Base-by-base conservation (phyloP, 37 sponge, comb jelly and placozoan species). In the Halichondria panicea region DNA sequence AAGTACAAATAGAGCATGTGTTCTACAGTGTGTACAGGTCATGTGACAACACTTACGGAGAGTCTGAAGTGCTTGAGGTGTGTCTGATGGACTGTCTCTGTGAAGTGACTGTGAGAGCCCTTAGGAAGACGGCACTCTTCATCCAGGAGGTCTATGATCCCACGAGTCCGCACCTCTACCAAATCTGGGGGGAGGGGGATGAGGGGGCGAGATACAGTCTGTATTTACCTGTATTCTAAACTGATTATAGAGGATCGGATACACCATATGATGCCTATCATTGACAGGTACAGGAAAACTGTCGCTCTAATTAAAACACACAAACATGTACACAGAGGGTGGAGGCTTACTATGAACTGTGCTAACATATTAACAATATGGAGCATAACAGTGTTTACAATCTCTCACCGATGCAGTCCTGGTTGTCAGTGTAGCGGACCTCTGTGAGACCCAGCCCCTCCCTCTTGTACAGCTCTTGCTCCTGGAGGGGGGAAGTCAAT, bases 351-450 rank as follows among this genome's bases (percentile, higher is more conserved):
- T 27, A 74, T 38, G 25, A 33, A 63, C 15, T 66, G 18, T 39
- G n/a, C n/a, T n/a, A n/a, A 22, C 12, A 24, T 5, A 48, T 41
- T 18, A 39, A 61, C 37, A 21, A 40, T 24, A 45, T 13, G 24
- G 18, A 19, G 34, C 7, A 70, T 31, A 45, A 5, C 7, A 12
- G 53, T 24, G 31, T n/a, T n/a, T n/a, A n/a, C n/a, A n/a, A n/a
- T n/a, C 0, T 7, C 72, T 71, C 33, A 93, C 94, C 93, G 58
- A 97, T 97, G 66, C 98, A 97, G 74, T 97, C 98, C 56, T 94
- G 92, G 68, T 97, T 97, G 75, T 97, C 98, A 15, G 80, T 82
- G 74, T 69, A 97, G 55, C 25, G 34, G 3, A 94, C 87, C 40
- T 81, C 84, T 0, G 66, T 72, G n/a, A 97, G 65, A 46, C 86